Percentiles rank a stretch among this genome's conserved stretches.
Evolutionary conservation across 2,797 vertebrate species (phyloP).

Genomic region (Gorsachius magnificus): DNA sequence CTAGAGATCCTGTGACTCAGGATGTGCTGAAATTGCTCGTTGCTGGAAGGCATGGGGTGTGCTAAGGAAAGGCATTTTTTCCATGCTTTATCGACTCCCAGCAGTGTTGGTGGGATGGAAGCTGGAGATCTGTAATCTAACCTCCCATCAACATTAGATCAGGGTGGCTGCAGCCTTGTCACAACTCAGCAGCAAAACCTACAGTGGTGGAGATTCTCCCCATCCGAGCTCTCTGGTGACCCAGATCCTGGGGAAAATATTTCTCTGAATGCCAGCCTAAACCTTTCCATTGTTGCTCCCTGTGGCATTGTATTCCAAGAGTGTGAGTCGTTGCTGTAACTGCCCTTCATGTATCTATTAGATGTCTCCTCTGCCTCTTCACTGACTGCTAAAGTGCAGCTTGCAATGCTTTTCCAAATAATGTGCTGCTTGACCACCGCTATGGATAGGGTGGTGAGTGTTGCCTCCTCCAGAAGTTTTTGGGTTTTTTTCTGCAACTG

Average conservation of each 20-base stretch:
- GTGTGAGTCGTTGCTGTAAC: neutral
- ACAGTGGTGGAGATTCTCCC: neutral
- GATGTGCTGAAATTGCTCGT: neutral
- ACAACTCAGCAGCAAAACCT: neutral
- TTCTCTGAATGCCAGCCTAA: neutral
- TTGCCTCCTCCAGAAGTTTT: neutral
- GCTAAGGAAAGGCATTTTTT: neutral
- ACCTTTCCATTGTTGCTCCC: neutral
- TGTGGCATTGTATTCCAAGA: neutral
- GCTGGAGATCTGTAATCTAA: neutral
- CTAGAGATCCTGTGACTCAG: neutral
- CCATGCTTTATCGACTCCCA: neutral
- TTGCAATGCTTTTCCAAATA: neutral
- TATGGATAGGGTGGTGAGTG: neutral
- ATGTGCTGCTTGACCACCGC: neutral
- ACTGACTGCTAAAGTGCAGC: neutral
- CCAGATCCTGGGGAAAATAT: neutral
- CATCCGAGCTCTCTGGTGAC: neutral
- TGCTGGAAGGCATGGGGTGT: neutral
- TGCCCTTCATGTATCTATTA: neutral
- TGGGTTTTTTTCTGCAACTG: neutral
- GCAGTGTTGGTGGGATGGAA: neutral
- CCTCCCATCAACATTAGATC: neutral
- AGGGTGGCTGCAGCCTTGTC: neutral
- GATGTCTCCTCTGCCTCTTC: neutral